Evolutionary conservation across 2,888 invertebrate species (phyloP).

Genomic region (Amblyteles armatorius): DNA sequence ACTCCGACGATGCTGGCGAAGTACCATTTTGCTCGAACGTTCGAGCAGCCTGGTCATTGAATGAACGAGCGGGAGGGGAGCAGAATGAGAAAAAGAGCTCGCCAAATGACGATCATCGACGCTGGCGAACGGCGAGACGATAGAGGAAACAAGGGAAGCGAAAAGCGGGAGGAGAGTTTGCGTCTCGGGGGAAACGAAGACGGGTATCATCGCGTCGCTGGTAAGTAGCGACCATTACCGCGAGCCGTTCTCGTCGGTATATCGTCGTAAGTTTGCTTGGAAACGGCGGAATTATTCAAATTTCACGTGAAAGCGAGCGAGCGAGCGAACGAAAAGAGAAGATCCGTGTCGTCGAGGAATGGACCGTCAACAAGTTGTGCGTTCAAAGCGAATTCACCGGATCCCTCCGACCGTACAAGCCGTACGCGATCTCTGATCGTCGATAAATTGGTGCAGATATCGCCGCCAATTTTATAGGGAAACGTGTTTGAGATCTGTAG

Average conservation of each 20-base stretch:
- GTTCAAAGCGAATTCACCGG: slow-evolving; percentile 68
- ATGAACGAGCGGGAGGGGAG: slow-evolving; percentile 12
- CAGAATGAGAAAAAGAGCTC: slow-evolving; percentile 20
- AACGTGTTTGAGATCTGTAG: slow-evolving; percentile 78
- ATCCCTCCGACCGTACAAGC: slow-evolving; percentile 10
- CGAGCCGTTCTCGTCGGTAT: slow-evolving; percentile 73
- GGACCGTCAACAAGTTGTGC: slow-evolving; percentile 74
- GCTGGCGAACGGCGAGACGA: slow-evolving; percentile 35
- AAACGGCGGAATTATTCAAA: slow-evolving; percentile 83
- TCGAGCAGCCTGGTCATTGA: slow-evolving; percentile 9
- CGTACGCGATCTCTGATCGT: slow-evolving; percentile 45
- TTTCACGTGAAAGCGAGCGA: slow-evolving; percentile 70
- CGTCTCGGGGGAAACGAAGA: slow-evolving; percentile 44
- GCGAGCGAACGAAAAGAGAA: slow-evolving; percentile 69
- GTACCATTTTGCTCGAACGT: slow-evolving; percentile 9
- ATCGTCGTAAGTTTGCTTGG: slow-evolving; percentile 78
- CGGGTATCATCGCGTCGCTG: slow-evolving; percentile 63
- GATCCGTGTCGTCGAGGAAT: slow-evolving; percentile 64
- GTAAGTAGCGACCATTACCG: slow-evolving; percentile 81
- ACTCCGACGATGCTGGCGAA: neutral
- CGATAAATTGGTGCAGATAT: slow-evolving; percentile 82
- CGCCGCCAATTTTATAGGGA: slow-evolving; percentile 79
- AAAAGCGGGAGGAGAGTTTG: slow-evolving; percentile 24
- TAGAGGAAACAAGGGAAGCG: slow-evolving; percentile 46
- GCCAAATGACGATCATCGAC: slow-evolving; percentile 52